Percentiles rank a stretch among this genome's conserved stretches.
These are phyloP conservation scores for Molorchus minor DNA, from an alignment of 2,888 invertebrate species.

Conservation along the genomic window DNA sequence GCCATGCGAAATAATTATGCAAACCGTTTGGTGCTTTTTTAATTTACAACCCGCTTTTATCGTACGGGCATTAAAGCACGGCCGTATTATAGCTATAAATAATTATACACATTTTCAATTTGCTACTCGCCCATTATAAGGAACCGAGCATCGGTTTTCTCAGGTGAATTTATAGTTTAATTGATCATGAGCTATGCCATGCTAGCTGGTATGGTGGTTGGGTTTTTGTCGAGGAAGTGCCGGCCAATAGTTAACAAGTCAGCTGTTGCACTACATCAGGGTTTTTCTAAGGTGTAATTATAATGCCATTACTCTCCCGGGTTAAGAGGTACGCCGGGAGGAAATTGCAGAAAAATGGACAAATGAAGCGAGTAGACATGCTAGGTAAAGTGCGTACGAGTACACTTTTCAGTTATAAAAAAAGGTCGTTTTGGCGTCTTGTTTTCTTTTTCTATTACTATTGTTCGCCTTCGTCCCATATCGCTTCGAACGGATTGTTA, in stretches of 20 bases:
- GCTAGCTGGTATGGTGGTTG: not conserved
- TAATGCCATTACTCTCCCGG: constrained; percentile 9
- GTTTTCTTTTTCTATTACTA: no score
- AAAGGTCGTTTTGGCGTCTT: no score
- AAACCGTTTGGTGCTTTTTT: constrained; percentile 13
- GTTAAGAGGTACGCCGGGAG: no score
- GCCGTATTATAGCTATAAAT: constrained; percentile 10
- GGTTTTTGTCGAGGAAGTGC: not conserved
- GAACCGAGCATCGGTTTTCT: not conserved
- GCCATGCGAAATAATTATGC: constrained; percentile 15
- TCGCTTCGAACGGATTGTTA: no score
- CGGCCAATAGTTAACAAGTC: constrained; percentile 9
- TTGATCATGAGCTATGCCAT: not conserved
- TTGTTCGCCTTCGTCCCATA: no score
- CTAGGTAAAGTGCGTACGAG: no score
- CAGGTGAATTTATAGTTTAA: not conserved
- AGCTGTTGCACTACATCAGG: constrained; percentile 11
- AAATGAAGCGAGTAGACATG: no score
- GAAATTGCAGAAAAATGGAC: no score
- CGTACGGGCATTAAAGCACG: constrained; percentile 2
- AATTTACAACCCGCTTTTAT: constrained; percentile 21
- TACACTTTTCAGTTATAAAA: no score
- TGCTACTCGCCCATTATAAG: constrained; percentile 8
- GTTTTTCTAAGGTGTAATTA: constrained; percentile 13
- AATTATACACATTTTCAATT: constrained; percentile 12